Evolutionary conservation across 2,888 invertebrate genomes (phyloP), one percentile per base, ranked within the genome.

Genomic region (Augiades crinisus): DNA sequence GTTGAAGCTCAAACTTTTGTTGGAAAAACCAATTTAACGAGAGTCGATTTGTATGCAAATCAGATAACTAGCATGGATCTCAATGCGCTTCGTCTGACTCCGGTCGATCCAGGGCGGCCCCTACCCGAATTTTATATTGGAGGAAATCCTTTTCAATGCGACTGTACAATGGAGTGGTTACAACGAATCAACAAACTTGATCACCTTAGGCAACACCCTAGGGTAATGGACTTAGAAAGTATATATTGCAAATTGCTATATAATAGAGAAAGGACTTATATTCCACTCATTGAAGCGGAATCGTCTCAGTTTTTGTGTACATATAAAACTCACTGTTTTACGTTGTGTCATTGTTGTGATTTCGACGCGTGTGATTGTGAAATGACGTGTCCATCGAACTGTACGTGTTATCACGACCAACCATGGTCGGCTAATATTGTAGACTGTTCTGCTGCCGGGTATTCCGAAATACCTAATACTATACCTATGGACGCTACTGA

Each of bases 281-380:
- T 97, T 60, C 95, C 96, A n/a, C 87, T 97, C 54, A 92, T 96
- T 16, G 95, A 96, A 72, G 96, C 96, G 22, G 95, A 96, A 75
- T 94, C 96, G 0, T 95, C 95, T 46, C 96, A 97, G 82, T 98
- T 98, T 85, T 91, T 98, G 66, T 98, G 98, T 90, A 94, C 95
- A 57, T 98, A 98, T 86, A 95, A 95, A 84, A 95, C 95, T 31
- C 97, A 98, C 80, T 98, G 98, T 87, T 98, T 97, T 81, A 95
- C 98, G 8, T 91, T 97, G 58, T 98, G 98, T 75, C 96, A 97
- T 76, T 98, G 98, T 89, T 98, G 98, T 86, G 97, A 98, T 80
- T 98, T 97, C 83, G 98, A 97, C 80, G 97, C 97, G 46, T 98
- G 98, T 90, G 98, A 98, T 87, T 98, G 98, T 90, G 96, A 98